Conservation (phyloP, 1,140 invertebrate genomes). For the Drosophila sp. region DNA sequence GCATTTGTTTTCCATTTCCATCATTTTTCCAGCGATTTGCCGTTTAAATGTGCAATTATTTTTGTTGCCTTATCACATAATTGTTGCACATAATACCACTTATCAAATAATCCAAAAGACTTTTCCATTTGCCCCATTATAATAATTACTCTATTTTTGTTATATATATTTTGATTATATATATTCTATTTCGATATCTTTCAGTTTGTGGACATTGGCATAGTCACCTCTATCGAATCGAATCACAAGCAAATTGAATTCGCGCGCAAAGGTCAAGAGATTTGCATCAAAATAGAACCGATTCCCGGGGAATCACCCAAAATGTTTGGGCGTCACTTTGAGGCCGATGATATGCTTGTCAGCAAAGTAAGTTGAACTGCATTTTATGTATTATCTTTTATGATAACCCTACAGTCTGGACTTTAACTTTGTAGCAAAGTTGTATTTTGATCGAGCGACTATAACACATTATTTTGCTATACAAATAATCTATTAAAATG, state of each 20-base stretch:
- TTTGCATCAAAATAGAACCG: conserved; percentile 99
- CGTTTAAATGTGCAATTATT: too few species aligned
- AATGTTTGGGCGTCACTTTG: conserved; percentile 99
- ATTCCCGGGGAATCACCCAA: conserved; percentile 98
- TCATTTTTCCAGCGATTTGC: neutral
- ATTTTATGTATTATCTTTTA: too few species aligned
- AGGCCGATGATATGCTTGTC: conserved; percentile 96
- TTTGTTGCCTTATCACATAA: neutral
- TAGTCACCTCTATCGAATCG: conserved; percentile 97
- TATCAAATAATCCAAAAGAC: conserved; percentile 4
- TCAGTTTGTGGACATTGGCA: conserved; percentile 97
- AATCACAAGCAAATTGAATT: conserved; percentile 96
- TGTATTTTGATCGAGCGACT: too few species aligned
- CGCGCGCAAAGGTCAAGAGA: conserved; percentile 98
- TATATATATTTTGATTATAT: neutral
- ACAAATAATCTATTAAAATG: too few species aligned
- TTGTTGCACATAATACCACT: neutral
- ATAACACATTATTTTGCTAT: too few species aligned
- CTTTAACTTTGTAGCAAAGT: too few species aligned
- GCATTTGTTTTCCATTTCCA: neutral
- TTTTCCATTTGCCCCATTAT: neutral
- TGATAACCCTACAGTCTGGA: too few species aligned
- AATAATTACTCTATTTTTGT: neutral
- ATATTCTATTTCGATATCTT: conserved; percentile 72
- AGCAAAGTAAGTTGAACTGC: conserved; percentile 92